Evolutionary conservation across 2,888 invertebrate genomes (phyloP).

Genomic region (Cremastobaeus sp.): DNA sequence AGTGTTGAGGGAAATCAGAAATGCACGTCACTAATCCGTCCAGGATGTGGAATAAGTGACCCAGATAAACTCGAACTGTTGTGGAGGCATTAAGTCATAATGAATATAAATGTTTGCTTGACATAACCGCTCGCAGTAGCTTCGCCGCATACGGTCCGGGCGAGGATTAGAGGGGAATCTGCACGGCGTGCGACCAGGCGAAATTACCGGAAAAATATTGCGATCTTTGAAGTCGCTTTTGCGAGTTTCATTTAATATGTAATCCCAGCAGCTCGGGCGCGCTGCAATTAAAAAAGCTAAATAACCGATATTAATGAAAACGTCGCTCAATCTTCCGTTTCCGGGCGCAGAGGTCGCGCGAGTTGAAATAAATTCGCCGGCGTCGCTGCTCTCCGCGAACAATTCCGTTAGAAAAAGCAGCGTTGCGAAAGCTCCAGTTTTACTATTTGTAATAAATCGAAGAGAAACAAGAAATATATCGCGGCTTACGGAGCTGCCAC

Average conservation of each 20-base stretch:
- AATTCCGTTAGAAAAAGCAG: slow-evolving; percentile 30
- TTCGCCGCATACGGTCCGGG: slow-evolving; percentile 22
- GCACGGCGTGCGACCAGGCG: not conserved
- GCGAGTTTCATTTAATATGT: too few species aligned
- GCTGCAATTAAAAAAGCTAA: too few species aligned
- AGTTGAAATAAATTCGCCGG: slow-evolving; percentile 40
- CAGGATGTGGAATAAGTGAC: slow-evolving; percentile 43
- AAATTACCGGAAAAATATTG: too few species aligned
- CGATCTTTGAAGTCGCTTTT: too few species aligned
- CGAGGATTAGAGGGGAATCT: slow-evolving; percentile 33
- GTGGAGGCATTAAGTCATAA: slow-evolving; percentile 49
- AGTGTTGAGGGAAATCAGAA: slow-evolving; percentile 10
- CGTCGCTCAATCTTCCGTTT: too few species aligned
- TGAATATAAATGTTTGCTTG: slow-evolving; percentile 53
- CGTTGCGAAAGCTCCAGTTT: too few species aligned
- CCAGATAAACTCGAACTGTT: slow-evolving; percentile 26
- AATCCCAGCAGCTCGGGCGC: too few species aligned
- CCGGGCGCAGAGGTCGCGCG: too few species aligned
- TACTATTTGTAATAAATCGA: slow-evolving; percentile 56
- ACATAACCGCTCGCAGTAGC: slow-evolving; percentile 40
- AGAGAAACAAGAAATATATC: slow-evolving; percentile 53
- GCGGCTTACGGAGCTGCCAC: slow-evolving; percentile 56
- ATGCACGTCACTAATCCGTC: slow-evolving; percentile 33
- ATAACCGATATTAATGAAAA: too few species aligned
- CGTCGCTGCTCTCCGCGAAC: slow-evolving; percentile 10